Conservation (phyloP, 2,888 invertebrate genomes). For the Copidosoma aretas region DNA sequence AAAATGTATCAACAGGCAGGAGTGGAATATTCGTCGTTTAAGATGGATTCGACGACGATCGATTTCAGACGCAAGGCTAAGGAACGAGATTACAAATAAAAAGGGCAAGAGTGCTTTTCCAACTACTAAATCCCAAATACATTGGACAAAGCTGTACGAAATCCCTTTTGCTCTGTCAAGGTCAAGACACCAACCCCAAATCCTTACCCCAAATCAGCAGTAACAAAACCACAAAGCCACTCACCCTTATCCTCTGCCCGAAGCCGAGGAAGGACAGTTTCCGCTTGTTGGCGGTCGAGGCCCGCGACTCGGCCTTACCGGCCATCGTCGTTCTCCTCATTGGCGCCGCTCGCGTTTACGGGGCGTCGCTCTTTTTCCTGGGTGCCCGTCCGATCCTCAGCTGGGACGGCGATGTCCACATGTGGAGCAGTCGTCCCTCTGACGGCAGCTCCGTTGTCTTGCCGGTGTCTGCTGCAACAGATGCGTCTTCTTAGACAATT, state of each 20-base stretch:
- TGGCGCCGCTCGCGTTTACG: slow-evolving; percentile 42
- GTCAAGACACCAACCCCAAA: too few relatives aligned
- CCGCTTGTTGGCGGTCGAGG: slow-evolving; percentile 65
- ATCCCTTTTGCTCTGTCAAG: too few relatives aligned
- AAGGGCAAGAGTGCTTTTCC: too few relatives aligned
- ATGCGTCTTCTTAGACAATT: not conserved
- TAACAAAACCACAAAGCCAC: slow-evolving; percentile 34
- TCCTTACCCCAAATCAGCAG: too few relatives aligned
- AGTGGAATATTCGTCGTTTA: too few relatives aligned
- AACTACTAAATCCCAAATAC: too few relatives aligned
- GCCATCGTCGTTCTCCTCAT: slow-evolving; percentile 50
- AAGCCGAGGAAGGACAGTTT: slow-evolving; percentile 79
- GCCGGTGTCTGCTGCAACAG: slow-evolving; percentile 47
- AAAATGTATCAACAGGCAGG: too few relatives aligned
- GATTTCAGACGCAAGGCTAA: too few relatives aligned
- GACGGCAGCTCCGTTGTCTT: slow-evolving; percentile 58
- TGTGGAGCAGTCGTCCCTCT: slow-evolving; percentile 61
- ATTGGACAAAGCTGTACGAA: too few relatives aligned
- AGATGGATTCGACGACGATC: too few relatives aligned
- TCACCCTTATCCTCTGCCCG: slow-evolving; percentile 67
- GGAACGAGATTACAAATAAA: too few relatives aligned
- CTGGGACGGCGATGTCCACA: slow-evolving; percentile 62
- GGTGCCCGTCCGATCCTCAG: slow-evolving; percentile 62
- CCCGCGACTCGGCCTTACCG: slow-evolving; percentile 46
- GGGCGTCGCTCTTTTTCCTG: slow-evolving; percentile 58